Evolutionary conservation across 2,113 vertebrate genomes (phyloP).

Genomic region (Vidua chalybeata): DNA sequence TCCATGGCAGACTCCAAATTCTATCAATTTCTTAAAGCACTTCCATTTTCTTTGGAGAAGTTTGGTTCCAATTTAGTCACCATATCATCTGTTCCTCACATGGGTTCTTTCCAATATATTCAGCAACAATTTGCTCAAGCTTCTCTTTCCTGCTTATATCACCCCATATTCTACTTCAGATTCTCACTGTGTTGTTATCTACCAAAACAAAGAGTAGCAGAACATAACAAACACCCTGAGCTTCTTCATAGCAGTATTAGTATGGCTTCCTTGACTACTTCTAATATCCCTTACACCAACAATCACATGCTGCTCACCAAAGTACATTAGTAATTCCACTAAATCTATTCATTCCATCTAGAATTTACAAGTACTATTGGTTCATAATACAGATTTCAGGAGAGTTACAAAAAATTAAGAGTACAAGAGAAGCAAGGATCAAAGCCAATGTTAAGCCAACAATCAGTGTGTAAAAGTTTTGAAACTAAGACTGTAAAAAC

Average conservation of each 20-base stretch:
- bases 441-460: neutral
- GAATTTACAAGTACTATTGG: neutral
- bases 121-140: neutral
- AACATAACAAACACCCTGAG: neutral
- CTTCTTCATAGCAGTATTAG: neutral
- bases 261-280: neutral
- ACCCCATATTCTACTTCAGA: neutral
- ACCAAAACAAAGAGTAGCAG: neutral
- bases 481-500: neutral
- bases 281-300: neutral
- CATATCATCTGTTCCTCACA: neutral
- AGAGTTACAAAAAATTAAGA: neutral
- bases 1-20: neutral
- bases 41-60: neutral
- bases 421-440: neutral
- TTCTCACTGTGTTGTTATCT: neutral
- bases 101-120: neutral
- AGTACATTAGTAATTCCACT: neutral
- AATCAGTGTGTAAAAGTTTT: neutral
- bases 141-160: neutral
- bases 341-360: neutral
- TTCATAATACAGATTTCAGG: neutral
- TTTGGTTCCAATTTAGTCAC: neutral
- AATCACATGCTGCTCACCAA: neutral
- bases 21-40: neutral